Evolutionary conservation across 2,888 invertebrate species (phyloP).

Genomic region (Buathra laborator): DNA sequence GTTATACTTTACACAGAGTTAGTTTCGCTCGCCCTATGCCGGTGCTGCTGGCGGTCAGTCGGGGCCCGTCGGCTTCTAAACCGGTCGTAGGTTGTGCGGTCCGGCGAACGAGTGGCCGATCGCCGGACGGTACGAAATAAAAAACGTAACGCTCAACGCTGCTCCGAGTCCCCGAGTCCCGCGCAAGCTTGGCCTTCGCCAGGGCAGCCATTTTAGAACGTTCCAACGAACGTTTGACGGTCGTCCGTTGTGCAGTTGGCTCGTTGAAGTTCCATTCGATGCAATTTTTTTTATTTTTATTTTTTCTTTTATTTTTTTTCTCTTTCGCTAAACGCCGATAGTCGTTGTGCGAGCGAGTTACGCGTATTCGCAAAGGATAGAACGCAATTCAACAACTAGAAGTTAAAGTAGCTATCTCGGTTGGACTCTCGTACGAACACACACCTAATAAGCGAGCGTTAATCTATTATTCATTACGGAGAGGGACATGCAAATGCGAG

Average conservation of each 20-base stretch:
- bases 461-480: constrained; percentile 83
- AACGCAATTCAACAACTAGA: neutral
- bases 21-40: constrained; percentile 61
- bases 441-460: constrained; percentile 82
- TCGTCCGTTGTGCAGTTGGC: constrained; percentile 72
- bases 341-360: neutral
- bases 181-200: constrained; percentile 82
- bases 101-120: constrained; percentile 58
- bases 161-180: constrained; percentile 64
- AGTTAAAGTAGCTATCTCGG: neutral
- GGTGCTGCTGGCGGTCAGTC: constrained; percentile 70
- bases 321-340: neutral
- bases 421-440: constrained; percentile 51
- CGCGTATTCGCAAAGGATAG: neutral
- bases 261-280: constrained; percentile 13
- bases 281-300: neutral
- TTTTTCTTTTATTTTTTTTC: neutral
- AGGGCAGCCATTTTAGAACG: constrained; percentile 83
- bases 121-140: constrained; percentile 58
- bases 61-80: constrained; percentile 79
- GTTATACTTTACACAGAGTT: constrained; percentile 33
- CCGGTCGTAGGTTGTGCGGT: constrained; percentile 78
- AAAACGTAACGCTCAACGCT: constrained; percentile 45
- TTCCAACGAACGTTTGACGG: constrained; percentile 83
- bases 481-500: constrained; percentile 75